phyloP scores from a whole-genome alignment of 1,140 invertebrate genomes.

The Coptotermes formosanus region DNA sequence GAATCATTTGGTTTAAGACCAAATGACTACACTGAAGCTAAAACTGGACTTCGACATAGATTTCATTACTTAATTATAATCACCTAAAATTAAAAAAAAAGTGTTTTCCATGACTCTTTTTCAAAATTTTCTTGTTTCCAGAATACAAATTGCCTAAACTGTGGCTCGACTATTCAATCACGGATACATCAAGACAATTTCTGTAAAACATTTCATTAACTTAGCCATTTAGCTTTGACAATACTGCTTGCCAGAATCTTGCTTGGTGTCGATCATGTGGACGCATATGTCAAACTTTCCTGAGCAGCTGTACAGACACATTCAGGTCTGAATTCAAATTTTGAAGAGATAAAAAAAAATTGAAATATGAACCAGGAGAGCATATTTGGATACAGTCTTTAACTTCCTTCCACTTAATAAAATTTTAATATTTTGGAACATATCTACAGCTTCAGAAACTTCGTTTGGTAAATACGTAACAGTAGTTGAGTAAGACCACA shows the following conservation, averaged over 20 bases:
- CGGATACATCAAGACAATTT: background rate
- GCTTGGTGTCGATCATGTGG: background rate
- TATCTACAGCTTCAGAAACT: background rate
- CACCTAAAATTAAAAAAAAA: conserved; percentile 10
- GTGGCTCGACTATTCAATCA: background rate
- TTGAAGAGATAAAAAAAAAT: background rate
- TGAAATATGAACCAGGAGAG: background rate
- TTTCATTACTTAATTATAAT: conserved; percentile 25
- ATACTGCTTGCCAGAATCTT: background rate
- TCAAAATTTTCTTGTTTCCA: background rate
- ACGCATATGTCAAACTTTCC: background rate
- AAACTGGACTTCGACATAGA: conserved; percentile 27
- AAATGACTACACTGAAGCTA: conserved; percentile 28
- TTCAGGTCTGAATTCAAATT: background rate
- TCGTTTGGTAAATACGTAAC: background rate
- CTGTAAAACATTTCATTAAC: background rate
- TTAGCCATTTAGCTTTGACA: background rate
- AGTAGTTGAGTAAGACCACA: background rate
- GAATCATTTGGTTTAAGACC: conserved; percentile 25
- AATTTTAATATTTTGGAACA: background rate
- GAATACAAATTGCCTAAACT: conserved; percentile 16
- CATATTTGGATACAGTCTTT: background rate
- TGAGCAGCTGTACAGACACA: background rate
- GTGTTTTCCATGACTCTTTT: conserved; percentile 13
- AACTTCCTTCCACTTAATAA: background rate